Base-by-base conservation (phyloP, 2,797 vertebrate species). In the Epinephelus malabaricus region DNA sequence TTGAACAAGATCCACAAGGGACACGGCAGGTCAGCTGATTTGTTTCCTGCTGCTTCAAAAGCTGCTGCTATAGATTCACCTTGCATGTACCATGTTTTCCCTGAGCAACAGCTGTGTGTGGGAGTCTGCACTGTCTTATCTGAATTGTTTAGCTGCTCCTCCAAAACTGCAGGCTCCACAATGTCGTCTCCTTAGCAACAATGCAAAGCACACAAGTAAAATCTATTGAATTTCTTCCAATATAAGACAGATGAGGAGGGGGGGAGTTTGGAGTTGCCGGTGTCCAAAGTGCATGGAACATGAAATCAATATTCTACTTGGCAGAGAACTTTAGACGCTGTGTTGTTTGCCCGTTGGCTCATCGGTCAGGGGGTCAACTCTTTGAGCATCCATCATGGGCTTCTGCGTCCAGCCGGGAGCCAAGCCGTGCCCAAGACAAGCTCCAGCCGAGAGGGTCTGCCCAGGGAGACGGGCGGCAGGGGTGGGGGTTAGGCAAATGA, bases 221-320 rank as follows among this genome's bases (percentile, higher is more conserved):
- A 87, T 75, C 65, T 88, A 94, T 91, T 92, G 93, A 92, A 91
- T 93, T 89, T 86, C 63, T 84, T 91, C 87, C 86, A 90, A 84
- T 90, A 69, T 79, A 67, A 89, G 77, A 87, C 55, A 69, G 78
- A 81, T 73, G 34, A 71, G 70, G 27, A 38, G 60, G 27, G 50
- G 51, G 27, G 65, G 51, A n/a, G 84, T 54, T 51, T 59, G 58
- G 73, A 79, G 82, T 77, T 54, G 82, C 47, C 49, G 61, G 63
- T 82, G 81, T 90, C 87, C 88, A 92, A 88, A 90, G 72, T 88
- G 87, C 87, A 89, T 64, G 63, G 85, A 95, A 94, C 92, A 88
- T 72, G 71, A 93, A 95, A 95, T 96, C 94, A 93, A 96, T 95
- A 95, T 92, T 94, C 86, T 79, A 78, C 91, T 90, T 94, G 94